These are phyloP conservation scores for Drosophila neonasuta DNA, from an alignment of 2,888 invertebrate species.

Conservation along the genomic window DNA sequence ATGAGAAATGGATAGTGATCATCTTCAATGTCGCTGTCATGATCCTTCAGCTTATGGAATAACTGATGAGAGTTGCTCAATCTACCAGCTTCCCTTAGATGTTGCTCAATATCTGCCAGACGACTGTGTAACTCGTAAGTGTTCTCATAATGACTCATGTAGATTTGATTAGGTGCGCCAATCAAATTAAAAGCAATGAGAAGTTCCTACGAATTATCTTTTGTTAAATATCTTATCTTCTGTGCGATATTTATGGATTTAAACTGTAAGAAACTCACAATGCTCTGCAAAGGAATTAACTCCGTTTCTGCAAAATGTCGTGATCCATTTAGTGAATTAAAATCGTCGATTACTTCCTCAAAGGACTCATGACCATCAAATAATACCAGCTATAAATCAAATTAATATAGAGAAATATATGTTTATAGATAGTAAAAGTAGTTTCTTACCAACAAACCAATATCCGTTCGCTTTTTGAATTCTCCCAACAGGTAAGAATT, in stretches of 20 bases:
- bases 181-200: conserved; percentile 94
- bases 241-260: no score
- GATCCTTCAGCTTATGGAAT: conserved; percentile 86
- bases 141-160: conserved; percentile 90
- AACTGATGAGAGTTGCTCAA: conserved; percentile 84
- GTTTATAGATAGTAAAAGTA: background rate
- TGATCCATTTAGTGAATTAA: conserved; percentile 96
- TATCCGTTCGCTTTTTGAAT: conserved; percentile 84
- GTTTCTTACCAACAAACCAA: conserved; percentile 44
- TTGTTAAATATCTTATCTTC: conserved; percentile 82
- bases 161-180: conserved; percentile 91
- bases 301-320: conserved; percentile 91
- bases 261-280: conserved; percentile 85
- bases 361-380: conserved; percentile 99
- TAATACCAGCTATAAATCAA: conserved; percentile 89
- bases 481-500: conserved; percentile 81
- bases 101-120: conserved; percentile 87
- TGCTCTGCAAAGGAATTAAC: conserved; percentile 81
- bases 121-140: conserved; percentile 89
- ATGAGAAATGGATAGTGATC: conserved; percentile 92
- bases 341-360: conserved; percentile 87
- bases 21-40: conserved; percentile 90
- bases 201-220: conserved; percentile 87
- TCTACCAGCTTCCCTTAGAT: conserved; percentile 83
- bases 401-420: background rate